Conservation (phyloP, 2,888 invertebrate genomes). For the Thereva nobilitata region DNA sequence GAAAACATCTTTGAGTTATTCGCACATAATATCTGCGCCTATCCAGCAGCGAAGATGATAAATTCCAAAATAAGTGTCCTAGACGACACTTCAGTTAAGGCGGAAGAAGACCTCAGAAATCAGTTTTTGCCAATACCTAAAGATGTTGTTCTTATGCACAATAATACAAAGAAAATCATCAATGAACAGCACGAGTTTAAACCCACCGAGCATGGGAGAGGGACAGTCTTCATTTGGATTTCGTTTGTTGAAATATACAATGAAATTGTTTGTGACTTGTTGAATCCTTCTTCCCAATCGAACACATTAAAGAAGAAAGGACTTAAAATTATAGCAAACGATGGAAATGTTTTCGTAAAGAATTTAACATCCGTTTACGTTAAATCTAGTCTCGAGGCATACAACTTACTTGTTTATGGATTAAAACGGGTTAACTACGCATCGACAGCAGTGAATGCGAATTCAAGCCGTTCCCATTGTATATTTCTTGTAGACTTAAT, state of each 20-base stretch:
- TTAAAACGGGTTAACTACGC: slow-evolving; percentile 73
- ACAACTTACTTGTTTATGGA: slow-evolving; percentile 75
- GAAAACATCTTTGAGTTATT: slow-evolving; percentile 59
- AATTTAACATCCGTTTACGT: slow-evolving; percentile 58
- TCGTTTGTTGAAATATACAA: slow-evolving; percentile 92
- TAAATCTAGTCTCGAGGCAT: slow-evolving; percentile 75
- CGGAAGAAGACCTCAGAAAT: slow-evolving; percentile 48
- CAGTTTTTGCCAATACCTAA: slow-evolving; percentile 1
- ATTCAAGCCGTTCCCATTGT: slow-evolving; percentile 87
- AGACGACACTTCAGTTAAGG: slow-evolving; percentile 50
- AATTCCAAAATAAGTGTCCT: slow-evolving; percentile 54
- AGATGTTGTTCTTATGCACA: neutral
- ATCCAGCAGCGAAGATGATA: slow-evolving; percentile 57
- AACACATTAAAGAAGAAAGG: slow-evolving; percentile 61
- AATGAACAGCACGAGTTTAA: slow-evolving; percentile 7
- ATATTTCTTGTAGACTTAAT: slow-evolving; percentile 82
- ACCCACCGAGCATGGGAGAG: slow-evolving; percentile 48
- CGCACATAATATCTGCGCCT: slow-evolving; percentile 47
- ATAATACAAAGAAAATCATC: neutral
- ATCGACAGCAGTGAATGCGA: slow-evolving; percentile 76
- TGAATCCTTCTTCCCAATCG: slow-evolving; percentile 61
- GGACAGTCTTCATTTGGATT: slow-evolving; percentile 69
- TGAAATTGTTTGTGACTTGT: slow-evolving; percentile 82
- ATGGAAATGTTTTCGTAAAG: slow-evolving; percentile 59
- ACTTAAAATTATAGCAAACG: slow-evolving; percentile 53